Evolutionary conservation across 2,888 invertebrate species (phyloP).

Genomic region (Heteromyza rotundicornis): DNA sequence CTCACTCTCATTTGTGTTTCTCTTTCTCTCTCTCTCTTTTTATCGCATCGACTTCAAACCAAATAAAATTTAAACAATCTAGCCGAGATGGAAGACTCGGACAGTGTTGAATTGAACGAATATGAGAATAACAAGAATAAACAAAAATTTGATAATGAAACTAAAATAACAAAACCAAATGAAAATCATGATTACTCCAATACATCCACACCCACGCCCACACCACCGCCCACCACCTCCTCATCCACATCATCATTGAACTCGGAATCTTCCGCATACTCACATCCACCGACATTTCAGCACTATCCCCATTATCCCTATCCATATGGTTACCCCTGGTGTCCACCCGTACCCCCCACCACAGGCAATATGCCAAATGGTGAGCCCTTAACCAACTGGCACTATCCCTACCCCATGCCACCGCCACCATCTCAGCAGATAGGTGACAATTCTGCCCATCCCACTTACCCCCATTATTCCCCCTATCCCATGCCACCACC

Average conservation of each 20-base stretch:
- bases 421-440: constrained; percentile 30
- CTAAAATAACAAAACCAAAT: too few species aligned
- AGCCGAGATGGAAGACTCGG: constrained; percentile 62
- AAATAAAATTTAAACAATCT: constrained; percentile 44
- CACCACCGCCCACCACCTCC: constrained; percentile 32
- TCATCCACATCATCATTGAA: constrained; percentile 49
- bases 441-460: constrained; percentile 34
- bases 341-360: constrained; percentile 49
- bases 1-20: constrained; percentile 29
- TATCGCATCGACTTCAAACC: constrained; percentile 36
- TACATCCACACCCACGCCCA: constrained; percentile 19
- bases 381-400: constrained; percentile 7
- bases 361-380: constrained; percentile 19
- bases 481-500: constrained; percentile 27
- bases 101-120: constrained; percentile 57
- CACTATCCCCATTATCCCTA: constrained; percentile 38
- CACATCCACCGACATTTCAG: constrained; percentile 32
- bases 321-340: constrained; percentile 54
- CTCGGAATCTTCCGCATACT: constrained; percentile 44
- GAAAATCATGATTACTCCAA: constrained; percentile 35
- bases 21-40: constrained; percentile 36
- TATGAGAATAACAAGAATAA: constrained; percentile 34
- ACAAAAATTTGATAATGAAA: too few species aligned
- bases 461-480: constrained; percentile 32
- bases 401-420: constrained; percentile 23